These are phyloP conservation scores for Odontocerum albicorne DNA, from an alignment of 2,888 invertebrate species.

Conservation along the genomic window DNA sequence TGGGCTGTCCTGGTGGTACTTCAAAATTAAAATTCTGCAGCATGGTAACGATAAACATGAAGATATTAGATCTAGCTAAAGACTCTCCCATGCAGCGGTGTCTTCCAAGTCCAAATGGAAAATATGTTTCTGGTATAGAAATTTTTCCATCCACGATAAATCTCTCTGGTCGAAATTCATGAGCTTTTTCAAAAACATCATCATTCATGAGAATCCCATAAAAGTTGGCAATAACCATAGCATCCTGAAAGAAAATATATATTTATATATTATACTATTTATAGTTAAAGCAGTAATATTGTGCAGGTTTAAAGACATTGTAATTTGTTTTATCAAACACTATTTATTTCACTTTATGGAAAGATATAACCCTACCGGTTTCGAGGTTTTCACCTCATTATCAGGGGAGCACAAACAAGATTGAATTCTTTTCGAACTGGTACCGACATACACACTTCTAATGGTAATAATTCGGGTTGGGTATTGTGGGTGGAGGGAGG, in stretches of 20 bases:
- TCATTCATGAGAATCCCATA: constrained; percentile 71
- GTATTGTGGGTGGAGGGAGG: no score
- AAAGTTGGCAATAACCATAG: constrained; percentile 78
- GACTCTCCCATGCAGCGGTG: constrained; percentile 82
- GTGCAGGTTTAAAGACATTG: no score
- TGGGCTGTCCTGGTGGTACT: constrained; percentile 62
- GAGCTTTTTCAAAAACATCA: constrained; percentile 67
- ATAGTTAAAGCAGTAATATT: no score
- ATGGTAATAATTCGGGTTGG: no score
- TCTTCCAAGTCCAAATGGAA: constrained; percentile 78
- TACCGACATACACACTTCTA: no score
- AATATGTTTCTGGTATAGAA: constrained; percentile 66
- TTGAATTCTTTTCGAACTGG: no score
- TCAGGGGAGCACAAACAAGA: no score
- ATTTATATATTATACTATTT: no score
- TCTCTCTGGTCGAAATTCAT: constrained; percentile 73
- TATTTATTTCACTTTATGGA: no score
- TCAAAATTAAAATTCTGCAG: constrained; percentile 73
- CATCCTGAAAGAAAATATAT: constrained; percentile 65
- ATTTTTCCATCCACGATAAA: constrained; percentile 67
- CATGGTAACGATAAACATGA: constrained; percentile 71
- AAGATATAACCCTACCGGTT: no score
- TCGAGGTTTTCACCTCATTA: no score
- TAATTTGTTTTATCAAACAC: no score
- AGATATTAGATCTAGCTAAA: constrained; percentile 75